Conservation (phyloP, 2,113 vertebrate species). For the Garra rufa region DNA sequence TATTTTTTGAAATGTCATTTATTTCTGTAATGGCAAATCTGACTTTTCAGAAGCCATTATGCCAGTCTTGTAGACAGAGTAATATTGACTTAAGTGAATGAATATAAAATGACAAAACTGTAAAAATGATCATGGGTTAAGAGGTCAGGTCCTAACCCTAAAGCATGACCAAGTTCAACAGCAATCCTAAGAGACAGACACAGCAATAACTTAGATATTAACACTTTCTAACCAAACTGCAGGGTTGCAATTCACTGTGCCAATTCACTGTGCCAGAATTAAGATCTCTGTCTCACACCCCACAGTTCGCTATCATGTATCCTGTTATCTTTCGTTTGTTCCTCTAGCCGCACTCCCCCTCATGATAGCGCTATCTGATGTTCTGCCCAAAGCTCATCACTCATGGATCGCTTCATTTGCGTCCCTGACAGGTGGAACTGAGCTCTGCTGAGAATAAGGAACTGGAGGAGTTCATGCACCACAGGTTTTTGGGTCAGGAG, state of each 20-base stretch:
- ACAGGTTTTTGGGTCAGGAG: slow-evolving; percentile 34
- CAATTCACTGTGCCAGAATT: not conserved
- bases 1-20: not conserved
- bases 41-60: not conserved
- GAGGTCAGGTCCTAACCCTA: not conserved
- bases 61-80: not conserved
- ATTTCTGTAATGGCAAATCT: not conserved
- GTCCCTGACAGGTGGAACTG: slow-evolving; percentile 39
- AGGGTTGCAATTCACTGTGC: slow-evolving; percentile 3
- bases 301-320: not conserved
- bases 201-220: not conserved
- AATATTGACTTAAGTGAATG: not conserved
- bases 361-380: slow-evolving; percentile 18
- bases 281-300: slow-evolving; percentile 23
- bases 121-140: not conserved
- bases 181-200: slow-evolving; percentile 34
- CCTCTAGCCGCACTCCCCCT: not conserved
- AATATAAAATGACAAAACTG: not conserved
- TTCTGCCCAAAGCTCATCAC: slow-evolving; percentile 30
- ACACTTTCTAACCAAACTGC: not conserved
- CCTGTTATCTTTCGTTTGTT: slow-evolving; percentile 39
- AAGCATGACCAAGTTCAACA: not conserved
- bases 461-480: slow-evolving; percentile 36
- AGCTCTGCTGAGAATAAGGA: slow-evolving; percentile 24
- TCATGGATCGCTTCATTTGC: slow-evolving; percentile 39